A percentile compares a stretch with the other conserved stretches of the same genome.
phyloP scores from a whole-genome alignment of 2,113 vertebrate species.

The Alligator sinensis region DNA sequence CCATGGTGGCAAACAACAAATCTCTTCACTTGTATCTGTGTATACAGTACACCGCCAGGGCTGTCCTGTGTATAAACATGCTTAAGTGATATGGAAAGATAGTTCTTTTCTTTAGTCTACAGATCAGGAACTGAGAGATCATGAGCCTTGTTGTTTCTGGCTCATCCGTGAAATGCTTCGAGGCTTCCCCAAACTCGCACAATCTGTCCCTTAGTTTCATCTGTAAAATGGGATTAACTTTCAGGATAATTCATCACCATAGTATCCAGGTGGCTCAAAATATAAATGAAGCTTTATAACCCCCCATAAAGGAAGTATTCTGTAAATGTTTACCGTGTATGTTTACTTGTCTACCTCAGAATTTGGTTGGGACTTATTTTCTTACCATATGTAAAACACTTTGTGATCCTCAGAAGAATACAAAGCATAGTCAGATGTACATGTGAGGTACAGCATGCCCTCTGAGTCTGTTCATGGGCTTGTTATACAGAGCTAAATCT shows the following conservation, averaged over 20 bases:
- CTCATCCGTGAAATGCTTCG: background rate
- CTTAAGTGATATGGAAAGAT: background rate
- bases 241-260: background rate
- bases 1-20: background rate
- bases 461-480: background rate
- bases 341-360: background rate
- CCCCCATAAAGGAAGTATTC: background rate
- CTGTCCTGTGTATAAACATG: fast-evolving
- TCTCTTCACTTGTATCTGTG: background rate
- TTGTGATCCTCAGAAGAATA: background rate
- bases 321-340: background rate
- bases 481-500: background rate
- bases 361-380: background rate
- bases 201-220: background rate
- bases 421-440: background rate
- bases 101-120: background rate
- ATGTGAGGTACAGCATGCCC: background rate
- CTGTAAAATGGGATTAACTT: background rate
- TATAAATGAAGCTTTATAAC: fast-evolving
- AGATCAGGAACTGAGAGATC: background rate
- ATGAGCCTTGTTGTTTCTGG: background rate
- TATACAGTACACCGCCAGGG: background rate
- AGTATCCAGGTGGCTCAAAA: background rate
- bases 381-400: background rate
- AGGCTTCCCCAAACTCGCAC: too few species aligned